A percentile compares a stretch with the other conserved stretches of the same genome.
phyloP scores from a whole-genome alignment of 2,113 vertebrate species.

The Pyxicephalus adspersus region DNA sequence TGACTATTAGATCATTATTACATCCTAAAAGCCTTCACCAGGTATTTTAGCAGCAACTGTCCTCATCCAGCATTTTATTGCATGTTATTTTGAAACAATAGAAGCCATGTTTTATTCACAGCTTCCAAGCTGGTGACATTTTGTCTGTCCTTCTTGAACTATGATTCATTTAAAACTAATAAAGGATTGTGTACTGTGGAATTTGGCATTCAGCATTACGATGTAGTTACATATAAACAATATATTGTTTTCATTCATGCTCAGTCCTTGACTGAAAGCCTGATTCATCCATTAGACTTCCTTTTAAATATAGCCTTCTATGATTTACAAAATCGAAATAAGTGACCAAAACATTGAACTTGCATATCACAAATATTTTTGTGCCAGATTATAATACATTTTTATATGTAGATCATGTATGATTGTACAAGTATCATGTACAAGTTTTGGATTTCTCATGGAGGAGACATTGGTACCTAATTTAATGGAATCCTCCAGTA shows the following conservation, averaged over 20 bases:
- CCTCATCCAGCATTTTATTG: too few species aligned
- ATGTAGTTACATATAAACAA: conserved; percentile 12
- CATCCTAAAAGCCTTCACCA: too few species aligned
- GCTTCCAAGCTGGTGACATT: neutral
- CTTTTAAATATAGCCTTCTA: neutral
- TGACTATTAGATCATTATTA: too few species aligned
- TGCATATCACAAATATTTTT: neutral
- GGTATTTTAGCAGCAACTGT: too few species aligned
- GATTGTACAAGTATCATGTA: neutral
- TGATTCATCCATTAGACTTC: neutral
- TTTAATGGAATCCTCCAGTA: neutral
- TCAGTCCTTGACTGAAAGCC: conserved; percentile 24
- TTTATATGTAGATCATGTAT: neutral
- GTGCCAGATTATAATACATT: neutral
- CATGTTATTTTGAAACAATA: too few species aligned
- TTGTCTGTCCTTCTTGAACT: conserved; percentile 15
- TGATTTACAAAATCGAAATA: neutral
- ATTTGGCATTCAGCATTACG: conserved; percentile 9
- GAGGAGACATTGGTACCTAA: neutral
- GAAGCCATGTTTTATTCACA: conserved; percentile 48
- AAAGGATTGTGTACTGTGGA: conserved; percentile 21
- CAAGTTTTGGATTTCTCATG: neutral
- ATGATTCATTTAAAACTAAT: conserved; percentile 30
- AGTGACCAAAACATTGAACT: neutral
- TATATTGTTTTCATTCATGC: neutral